Evolutionary conservation across 2,888 invertebrate genomes (phyloP), one percentile per base, ranked within the genome.

Genomic region (Sericinus montela): DNA sequence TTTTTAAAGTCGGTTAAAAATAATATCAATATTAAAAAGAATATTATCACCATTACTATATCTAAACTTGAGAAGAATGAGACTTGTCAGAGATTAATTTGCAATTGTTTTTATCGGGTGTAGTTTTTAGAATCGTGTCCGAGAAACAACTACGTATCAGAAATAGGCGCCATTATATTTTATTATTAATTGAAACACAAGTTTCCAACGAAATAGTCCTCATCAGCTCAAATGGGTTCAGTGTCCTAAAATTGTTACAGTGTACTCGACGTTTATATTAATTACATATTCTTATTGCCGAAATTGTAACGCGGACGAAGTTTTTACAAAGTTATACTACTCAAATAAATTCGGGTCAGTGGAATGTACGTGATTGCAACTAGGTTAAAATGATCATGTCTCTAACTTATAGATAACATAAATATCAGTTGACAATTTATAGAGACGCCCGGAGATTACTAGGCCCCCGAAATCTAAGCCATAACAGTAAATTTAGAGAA

Each of bases 401-500:
- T 11, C 11, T 11, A 15, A 11, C 7, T 41, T 2, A 36, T 8
- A 11, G 15, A 48, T 25, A 32, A 38, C 28, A 13, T 13, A 30
- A n/a, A n/a, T 15, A 14, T 19, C 5, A 19, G 9, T 29, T 9
- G 30, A 30, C 13, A 30, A 35, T 42, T 25, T 25, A 3, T 6
- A 25, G 11, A 25, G 15, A 28, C 3, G n/a, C 10, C 15, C 25
- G 35, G 28, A 43, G 28, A 36, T 10, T 7, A 28, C n/a, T 4
- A n/a, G 13, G 35, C 14, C 36, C 25, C 36, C 28, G 37, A 13
- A 13, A 6, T 16, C 35, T 1, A 29, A 8, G 29, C 29, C 35
- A 47, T 35, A 41, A 45, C 10, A 38, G 25, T 45, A 45, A 41
- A 47, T 47, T 41, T 36, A 14, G n/a, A 16, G 25, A 13, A 13